Evolutionary conservation across 30 jellyfish, hydroid and myxozoan species (phyloP).

Genomic region (Aurelia aurita complex sp. Pacific): DNA sequence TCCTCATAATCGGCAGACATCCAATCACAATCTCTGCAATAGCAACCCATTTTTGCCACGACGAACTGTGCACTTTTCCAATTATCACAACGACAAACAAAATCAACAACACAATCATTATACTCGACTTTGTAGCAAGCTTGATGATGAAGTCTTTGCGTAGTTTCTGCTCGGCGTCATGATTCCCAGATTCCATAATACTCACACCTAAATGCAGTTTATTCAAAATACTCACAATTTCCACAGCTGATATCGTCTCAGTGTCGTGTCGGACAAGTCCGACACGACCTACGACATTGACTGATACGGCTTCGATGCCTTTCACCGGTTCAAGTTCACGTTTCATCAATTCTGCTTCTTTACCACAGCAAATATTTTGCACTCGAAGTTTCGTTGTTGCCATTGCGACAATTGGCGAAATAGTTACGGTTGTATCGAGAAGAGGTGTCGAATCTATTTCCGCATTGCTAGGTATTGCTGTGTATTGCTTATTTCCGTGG

Average conservation of each 20-base stretch:
- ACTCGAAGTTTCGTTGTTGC: slow-evolving; percentile 74
- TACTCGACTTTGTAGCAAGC: slow-evolving; percentile 25
- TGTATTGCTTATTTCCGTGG: slow-evolving; percentile 8
- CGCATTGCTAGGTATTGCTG: slow-evolving; percentile 15
- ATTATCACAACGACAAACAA: slow-evolving; percentile 55
- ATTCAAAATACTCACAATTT: slow-evolving; percentile 53
- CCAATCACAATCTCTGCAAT: slow-evolving; percentile 67
- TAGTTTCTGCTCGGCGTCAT: slow-evolving; percentile 15
- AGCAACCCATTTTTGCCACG: slow-evolving; percentile 71
- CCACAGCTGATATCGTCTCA: slow-evolving; percentile 37
- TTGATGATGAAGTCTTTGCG: slow-evolving; percentile 19
- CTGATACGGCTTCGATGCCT: slow-evolving; percentile 71
- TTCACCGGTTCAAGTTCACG: slow-evolving; percentile 45
- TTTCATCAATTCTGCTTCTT: slow-evolving; percentile 81
- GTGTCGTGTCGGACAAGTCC: slow-evolving; percentile 73
- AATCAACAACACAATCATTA: slow-evolving; percentile 17
- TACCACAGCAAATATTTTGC: slow-evolving; percentile 90
- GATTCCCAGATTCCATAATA: slow-evolving; percentile 72
- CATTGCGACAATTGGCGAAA: neutral
- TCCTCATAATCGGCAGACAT: slow-evolving; percentile 63
- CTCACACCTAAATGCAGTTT: slow-evolving; percentile 82
- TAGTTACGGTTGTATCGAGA: too few species aligned
- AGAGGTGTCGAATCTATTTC: slow-evolving; percentile 15
- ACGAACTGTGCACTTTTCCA: slow-evolving; percentile 9
- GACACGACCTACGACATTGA: slow-evolving; percentile 82